phyloP scores from a whole-genome alignment of 2,888 invertebrate species.

The Linnaemya vulpina region DNA sequence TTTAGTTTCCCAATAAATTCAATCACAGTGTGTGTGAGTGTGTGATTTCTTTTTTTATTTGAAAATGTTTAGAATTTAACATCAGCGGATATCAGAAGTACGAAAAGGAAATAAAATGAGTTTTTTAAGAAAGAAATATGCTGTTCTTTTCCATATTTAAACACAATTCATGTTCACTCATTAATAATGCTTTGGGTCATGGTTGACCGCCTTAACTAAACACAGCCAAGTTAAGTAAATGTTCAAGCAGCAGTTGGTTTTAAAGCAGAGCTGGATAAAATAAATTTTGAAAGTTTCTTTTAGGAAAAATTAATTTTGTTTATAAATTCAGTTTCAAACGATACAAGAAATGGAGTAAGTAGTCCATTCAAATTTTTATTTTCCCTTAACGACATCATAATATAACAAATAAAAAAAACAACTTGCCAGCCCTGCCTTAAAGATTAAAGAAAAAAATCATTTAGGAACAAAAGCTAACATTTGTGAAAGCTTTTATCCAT shows the following conservation, averaged over 20 bases:
- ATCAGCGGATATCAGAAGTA: background rate
- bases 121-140: constrained; percentile 1
- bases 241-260: background rate
- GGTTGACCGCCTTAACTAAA: constrained; percentile 50
- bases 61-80: constrained; percentile 23
- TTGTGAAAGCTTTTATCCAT: no score
- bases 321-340: no score
- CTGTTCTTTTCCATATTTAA: constrained; percentile 43
- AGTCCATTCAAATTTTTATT: no score
- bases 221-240: constrained; percentile 16
- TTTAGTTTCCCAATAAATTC: constrained; percentile 5
- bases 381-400: no score
- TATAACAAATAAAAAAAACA: no score
- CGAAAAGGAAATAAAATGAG: background rate
- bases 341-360: no score
- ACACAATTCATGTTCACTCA: constrained; percentile 65
- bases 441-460: no score
- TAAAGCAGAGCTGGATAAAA: background rate
- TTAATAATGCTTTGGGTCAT: constrained; percentile 64
- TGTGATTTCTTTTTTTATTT: no score
- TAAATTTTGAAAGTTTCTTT: no score
- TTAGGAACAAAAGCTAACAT: no score
- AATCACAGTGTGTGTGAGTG: background rate
- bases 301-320: no score
- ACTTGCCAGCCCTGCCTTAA: no score